Evolutionary conservation across 2,797 vertebrate species (phyloP).

Genomic region (Enteromius unitaeniatus): DNA sequence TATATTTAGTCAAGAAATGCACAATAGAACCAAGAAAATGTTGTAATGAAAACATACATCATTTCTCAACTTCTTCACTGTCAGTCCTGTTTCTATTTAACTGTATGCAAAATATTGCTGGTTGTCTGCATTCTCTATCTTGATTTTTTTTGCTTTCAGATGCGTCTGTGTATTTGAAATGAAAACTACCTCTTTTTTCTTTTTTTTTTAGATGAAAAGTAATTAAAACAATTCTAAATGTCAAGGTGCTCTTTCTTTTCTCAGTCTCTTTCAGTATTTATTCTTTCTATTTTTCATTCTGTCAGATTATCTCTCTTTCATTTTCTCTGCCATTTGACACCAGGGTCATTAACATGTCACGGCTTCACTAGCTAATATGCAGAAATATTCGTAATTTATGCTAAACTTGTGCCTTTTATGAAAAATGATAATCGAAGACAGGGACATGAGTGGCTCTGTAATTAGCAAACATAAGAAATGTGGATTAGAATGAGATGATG

Average conservation of each 20-base stretch:
- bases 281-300: constrained; percentile 59
- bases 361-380: constrained; percentile 65
- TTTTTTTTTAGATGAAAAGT: constrained; percentile 52
- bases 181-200: constrained; percentile 4
- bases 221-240: constrained; percentile 82
- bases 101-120: not conserved
- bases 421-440: constrained; percentile 80
- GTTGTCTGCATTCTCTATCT: not conserved
- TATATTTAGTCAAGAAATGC: constrained; percentile 22
- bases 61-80: not conserved
- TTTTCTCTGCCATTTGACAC: constrained; percentile 68
- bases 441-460: constrained; percentile 81
- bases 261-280: constrained; percentile 64
- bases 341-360: constrained; percentile 75
- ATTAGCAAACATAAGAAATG: constrained; percentile 73
- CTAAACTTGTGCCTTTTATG: constrained; percentile 79
- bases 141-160: not conserved
- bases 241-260: constrained; percentile 70
- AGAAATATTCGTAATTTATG: constrained; percentile 86
- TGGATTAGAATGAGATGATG: constrained; percentile 45
- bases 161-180: not conserved
- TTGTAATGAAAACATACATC: not conserved
- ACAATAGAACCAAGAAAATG: constrained; percentile 3
- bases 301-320: constrained; percentile 48
- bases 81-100: not conserved